A percentile compares a stretch with the other conserved stretches of the same genome.
Evolutionary conservation across 2,888 invertebrate genomes (phyloP).

Genomic region (Monopis laevigella): DNA sequence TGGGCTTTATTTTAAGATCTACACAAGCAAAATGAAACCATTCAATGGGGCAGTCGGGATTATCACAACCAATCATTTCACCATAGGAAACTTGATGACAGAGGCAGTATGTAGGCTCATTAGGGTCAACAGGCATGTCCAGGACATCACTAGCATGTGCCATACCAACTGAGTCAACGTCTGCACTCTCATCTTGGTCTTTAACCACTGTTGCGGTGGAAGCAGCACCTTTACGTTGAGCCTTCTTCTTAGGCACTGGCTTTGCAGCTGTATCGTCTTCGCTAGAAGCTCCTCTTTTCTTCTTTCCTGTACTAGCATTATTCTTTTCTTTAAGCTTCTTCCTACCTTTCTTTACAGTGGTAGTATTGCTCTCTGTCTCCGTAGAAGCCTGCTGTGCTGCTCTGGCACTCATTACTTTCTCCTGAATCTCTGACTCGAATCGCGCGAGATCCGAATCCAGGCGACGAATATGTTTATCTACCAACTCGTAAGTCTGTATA

Average conservation of each 20-base stretch:
- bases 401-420: constrained; percentile 84
- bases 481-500: constrained; percentile 97
- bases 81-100: constrained; percentile 98
- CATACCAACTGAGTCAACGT: constrained; percentile 65
- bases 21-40: constrained; percentile 98
- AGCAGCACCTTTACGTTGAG: constrained; percentile 44
- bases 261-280: constrained; percentile 53
- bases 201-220: constrained; percentile 41
- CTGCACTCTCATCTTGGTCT: constrained; percentile 53
- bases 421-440: constrained; percentile 97
- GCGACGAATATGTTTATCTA: constrained; percentile 96
- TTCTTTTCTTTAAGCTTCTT: constrained; percentile 56
- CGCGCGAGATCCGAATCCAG: constrained; percentile 95
- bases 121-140: constrained; percentile 95
- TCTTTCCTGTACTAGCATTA: constrained; percentile 49
- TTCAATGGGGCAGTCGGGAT: constrained; percentile 87
- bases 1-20: constrained; percentile 88
- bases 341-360: constrained; percentile 56
- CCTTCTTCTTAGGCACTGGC: constrained; percentile 54
- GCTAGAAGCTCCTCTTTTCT: constrained; percentile 64
- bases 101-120: constrained; percentile 97
- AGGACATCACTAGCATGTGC: constrained; percentile 90
- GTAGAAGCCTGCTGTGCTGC: constrained; percentile 63
- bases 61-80: constrained; percentile 97
- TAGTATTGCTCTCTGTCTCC: constrained; percentile 49